Percentiles rank a stretch among this genome's conserved stretches.
These are phyloP conservation scores for Megalopta genalis DNA, from an alignment of 1,140 invertebrate species.

Conservation along the genomic window DNA sequence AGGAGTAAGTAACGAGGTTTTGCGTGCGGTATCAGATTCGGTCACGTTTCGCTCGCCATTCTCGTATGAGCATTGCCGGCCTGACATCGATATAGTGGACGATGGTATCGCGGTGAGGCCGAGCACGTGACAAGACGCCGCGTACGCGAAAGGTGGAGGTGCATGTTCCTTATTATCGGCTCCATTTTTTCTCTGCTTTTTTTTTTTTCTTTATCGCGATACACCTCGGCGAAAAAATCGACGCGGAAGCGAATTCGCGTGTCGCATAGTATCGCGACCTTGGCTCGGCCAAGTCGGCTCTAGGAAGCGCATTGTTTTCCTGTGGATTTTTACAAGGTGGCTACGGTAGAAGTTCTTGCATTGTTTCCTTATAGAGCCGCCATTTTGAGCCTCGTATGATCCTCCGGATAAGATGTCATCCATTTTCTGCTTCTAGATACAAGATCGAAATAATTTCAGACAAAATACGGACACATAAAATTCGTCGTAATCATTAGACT, in stretches of 20 bases:
- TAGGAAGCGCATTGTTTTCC: no score
- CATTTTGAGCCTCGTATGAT: no score
- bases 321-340: no score
- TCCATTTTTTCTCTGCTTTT: not conserved
- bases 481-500: no score
- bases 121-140: slow-evolving; percentile 21
- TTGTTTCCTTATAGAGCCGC: no score
- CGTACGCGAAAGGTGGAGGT: not conserved
- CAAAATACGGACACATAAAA: no score
- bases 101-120: slow-evolving; percentile 16
- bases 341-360: no score
- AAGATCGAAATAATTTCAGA: no score
- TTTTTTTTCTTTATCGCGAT: slow-evolving; percentile 6
- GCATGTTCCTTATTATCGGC: slow-evolving; percentile 4
- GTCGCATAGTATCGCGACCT: not conserved
- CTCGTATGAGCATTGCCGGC: not conserved
- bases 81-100: slow-evolving; percentile 33
- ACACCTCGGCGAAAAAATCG: not conserved
- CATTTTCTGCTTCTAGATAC: no score
- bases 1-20: not conserved
- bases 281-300: not conserved
- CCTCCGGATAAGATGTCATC: no score
- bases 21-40: slow-evolving; percentile 14
- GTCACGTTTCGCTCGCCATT: slow-evolving; percentile 11
- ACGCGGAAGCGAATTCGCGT: not conserved